These are phyloP conservation scores for Heteronetta atricapilla DNA, from an alignment of 2,113 vertebrate genomes.

Conservation along the genomic window DNA sequence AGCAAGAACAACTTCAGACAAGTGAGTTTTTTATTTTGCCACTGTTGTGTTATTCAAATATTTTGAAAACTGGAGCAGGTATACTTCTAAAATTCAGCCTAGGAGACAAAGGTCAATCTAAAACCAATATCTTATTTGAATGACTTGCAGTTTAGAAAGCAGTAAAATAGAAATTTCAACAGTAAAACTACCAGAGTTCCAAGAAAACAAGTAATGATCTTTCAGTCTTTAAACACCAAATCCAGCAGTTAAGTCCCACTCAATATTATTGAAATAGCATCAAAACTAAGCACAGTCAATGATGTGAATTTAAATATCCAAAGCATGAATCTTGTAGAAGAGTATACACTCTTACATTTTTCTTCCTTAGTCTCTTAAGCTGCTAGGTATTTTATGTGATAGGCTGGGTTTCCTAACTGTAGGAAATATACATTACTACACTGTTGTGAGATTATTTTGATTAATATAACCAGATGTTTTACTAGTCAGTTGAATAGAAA, in stretches of 20 bases:
- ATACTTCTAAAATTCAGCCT: not conserved
- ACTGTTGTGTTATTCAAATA: not conserved
- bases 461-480: not conserved
- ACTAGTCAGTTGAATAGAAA: not conserved
- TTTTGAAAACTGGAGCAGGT: not conserved
- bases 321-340: not conserved
- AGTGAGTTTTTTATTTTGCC: not conserved
- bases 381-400: not conserved
- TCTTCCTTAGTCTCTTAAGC: not conserved
- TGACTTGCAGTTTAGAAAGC: not conserved
- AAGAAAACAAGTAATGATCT: not conserved
- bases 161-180: not conserved
- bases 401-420: not conserved
- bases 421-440: not conserved
- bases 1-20: not conserved
- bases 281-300: not conserved
- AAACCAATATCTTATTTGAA: not conserved
- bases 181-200: not conserved
- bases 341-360: not conserved
- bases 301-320: not conserved
- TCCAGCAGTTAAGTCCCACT: not conserved
- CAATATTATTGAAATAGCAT: not conserved
- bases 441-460: not conserved
- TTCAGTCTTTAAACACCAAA: not conserved
- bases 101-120: not conserved